A percentile compares a stretch with the other conserved stretches of the same genome.
These are phyloP conservation scores for Lasioglossum lativentre DNA, from an alignment of 2,888 invertebrate genomes.

Conservation along the genomic window DNA sequence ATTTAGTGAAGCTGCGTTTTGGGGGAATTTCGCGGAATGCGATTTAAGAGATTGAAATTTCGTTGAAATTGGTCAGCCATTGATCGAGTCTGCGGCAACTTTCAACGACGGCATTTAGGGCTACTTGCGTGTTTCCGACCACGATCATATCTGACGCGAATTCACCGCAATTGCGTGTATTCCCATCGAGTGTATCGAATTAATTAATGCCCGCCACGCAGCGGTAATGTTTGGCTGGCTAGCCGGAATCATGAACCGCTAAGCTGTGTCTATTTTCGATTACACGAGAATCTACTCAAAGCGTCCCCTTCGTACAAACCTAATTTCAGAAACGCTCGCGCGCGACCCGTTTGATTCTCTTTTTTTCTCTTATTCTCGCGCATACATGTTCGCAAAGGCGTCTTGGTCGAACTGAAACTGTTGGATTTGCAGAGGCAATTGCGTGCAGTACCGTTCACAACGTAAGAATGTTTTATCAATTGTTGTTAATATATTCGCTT, in stretches of 20 bases:
- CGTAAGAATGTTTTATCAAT: neutral
- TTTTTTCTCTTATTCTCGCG: neutral
- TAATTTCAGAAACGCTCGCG: neutral
- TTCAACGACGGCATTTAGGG: constrained; percentile 40
- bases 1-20: neutral
- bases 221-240: constrained; percentile 18
- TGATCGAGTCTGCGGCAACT: constrained; percentile 46
- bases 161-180: constrained; percentile 12
- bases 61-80: constrained; percentile 69
- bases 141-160: constrained; percentile 28
- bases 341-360: neutral
- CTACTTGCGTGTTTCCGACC: constrained; percentile 43
- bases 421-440: no score
- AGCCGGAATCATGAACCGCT: constrained; percentile 22
- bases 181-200: constrained; percentile 27
- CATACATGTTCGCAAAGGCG: neutral
- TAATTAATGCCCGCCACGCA: constrained; percentile 39
- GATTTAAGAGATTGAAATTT: constrained; percentile 40
- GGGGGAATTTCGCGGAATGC: neutral
- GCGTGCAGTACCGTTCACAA: neutral
- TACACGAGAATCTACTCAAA: constrained; percentile 13
- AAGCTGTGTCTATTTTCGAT: constrained; percentile 11
- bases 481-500: neutral
- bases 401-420: neutral
- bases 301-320: neutral